A percentile compares a stretch with the other conserved stretches of the same genome.
These are phyloP conservation scores for Chloropsis hardwickii DNA, from an alignment of 2,113 vertebrate species.

Conservation along the genomic window DNA sequence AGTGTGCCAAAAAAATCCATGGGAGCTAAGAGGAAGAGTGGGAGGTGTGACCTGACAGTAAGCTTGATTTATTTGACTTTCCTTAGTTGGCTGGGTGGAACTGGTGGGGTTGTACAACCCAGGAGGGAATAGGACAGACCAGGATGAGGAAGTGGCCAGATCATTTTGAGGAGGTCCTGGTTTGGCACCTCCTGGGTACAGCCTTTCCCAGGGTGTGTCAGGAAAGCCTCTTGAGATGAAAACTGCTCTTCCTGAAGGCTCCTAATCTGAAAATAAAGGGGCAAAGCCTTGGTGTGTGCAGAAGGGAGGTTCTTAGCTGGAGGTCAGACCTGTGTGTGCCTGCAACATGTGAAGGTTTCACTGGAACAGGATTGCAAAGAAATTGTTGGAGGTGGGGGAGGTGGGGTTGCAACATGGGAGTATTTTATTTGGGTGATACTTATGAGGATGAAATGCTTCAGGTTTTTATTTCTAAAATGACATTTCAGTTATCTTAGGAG, in stretches of 20 bases:
- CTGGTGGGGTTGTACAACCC: not conserved
- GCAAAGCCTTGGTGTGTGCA: fast-evolving
- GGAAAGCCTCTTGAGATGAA: not conserved
- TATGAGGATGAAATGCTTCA: not conserved
- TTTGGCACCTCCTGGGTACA: not conserved
- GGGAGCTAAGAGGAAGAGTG: not conserved
- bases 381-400: not conserved
- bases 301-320: not conserved
- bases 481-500: not conserved
- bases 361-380: not conserved
- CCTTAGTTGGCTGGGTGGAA: not conserved
- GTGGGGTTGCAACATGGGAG: not conserved
- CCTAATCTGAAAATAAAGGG: not conserved
- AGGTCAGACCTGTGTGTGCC: not conserved
- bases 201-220: not conserved
- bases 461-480: not conserved
- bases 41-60: not conserved
- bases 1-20: not conserved
- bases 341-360: not conserved
- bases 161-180: not conserved
- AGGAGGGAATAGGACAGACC: not conserved
- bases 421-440: not conserved
- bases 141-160: not conserved
- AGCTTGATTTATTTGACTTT: not conserved
- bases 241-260: not conserved